Conservation (phyloP, 2,888 invertebrate species). For the Polietes domitor region DNA sequence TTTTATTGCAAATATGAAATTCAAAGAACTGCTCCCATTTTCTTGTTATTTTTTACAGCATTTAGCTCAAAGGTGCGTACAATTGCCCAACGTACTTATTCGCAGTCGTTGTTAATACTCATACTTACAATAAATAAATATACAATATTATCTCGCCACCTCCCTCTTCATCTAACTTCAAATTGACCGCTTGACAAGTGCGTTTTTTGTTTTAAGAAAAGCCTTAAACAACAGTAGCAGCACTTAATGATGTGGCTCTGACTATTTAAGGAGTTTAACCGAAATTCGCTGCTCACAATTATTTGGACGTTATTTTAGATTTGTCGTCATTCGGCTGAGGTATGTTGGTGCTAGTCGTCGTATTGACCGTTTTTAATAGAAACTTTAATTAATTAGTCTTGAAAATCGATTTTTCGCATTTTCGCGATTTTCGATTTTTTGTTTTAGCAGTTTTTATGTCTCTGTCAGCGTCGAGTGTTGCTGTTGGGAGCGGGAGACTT, state of each 20-base stretch:
- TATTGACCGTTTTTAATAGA: slow-evolving; percentile 45
- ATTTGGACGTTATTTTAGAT: not conserved
- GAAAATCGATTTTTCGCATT: slow-evolving; percentile 6
- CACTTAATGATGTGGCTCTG: slow-evolving; percentile 17
- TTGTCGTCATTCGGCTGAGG: not conserved
- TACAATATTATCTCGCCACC: not conserved
- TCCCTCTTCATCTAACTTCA: not conserved
- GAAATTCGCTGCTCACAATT: not conserved
- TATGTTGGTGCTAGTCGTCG: not conserved
- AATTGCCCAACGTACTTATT: not conserved
- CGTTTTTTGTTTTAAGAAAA: not conserved
- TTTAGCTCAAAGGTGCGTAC: slow-evolving; percentile 24
- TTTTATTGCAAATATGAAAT: not conserved
- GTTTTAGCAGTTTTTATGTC: not conserved
- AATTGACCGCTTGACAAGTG: not conserved
- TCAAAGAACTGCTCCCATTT: slow-evolving; percentile 34
- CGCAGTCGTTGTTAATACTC: not conserved
- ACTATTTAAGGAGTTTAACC: not conserved
- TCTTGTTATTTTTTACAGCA: not conserved
- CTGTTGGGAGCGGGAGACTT: not conserved
- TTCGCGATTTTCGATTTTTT: not conserved
- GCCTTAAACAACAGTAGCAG: not conserved
- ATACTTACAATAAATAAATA: no score
- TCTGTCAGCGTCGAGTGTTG: not conserved
- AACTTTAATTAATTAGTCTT: slow-evolving; percentile 60